Evolutionary conservation across 2,797 vertebrate species (phyloP).

Genomic region (Aplochiton taeniatus): DNA sequence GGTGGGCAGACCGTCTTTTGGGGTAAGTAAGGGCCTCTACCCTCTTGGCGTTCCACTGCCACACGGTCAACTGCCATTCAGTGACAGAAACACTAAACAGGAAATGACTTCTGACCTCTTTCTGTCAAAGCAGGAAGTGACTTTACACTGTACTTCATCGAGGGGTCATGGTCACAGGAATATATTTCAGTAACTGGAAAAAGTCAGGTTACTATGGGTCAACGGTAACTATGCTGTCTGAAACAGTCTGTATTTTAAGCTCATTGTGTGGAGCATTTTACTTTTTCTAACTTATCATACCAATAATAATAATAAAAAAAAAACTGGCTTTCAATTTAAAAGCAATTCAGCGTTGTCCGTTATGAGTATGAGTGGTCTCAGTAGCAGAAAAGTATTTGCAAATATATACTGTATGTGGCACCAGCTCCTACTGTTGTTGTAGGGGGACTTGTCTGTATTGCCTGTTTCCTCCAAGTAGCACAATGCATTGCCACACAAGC

Average conservation of each 20-base stretch:
- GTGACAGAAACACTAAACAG: constrained; percentile 16
- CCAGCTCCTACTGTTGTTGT: no score
- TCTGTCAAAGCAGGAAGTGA: constrained; percentile 27
- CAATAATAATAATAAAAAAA: no score
- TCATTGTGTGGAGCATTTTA: constrained; percentile 47
- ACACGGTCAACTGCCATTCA: constrained; percentile 5
- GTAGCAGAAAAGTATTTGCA: no score
- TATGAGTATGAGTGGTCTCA: no score
- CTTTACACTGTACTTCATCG: constrained; percentile 23
- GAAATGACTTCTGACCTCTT: constrained; percentile 46
- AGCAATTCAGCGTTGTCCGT: no score
- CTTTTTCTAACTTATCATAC: no score
- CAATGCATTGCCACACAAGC: no score
- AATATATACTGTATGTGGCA: no score
- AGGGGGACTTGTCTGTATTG: no score
- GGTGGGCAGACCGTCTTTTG: constrained; percentile 57
- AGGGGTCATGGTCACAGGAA: constrained; percentile 24
- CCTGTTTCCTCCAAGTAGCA: no score
- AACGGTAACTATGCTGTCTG: constrained; percentile 38
- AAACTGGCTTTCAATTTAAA: no score
- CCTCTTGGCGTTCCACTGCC: constrained; percentile 23
- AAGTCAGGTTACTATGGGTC: constrained; percentile 42
- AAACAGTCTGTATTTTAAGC: constrained; percentile 45
- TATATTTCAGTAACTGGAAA: constrained; percentile 10
- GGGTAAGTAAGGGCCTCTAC: constrained; percentile 24